Percentiles rank a stretch among this genome's conserved stretches.
phyloP scores from a whole-genome alignment of 2,888 invertebrate species.

The Pteria penguin region DNA sequence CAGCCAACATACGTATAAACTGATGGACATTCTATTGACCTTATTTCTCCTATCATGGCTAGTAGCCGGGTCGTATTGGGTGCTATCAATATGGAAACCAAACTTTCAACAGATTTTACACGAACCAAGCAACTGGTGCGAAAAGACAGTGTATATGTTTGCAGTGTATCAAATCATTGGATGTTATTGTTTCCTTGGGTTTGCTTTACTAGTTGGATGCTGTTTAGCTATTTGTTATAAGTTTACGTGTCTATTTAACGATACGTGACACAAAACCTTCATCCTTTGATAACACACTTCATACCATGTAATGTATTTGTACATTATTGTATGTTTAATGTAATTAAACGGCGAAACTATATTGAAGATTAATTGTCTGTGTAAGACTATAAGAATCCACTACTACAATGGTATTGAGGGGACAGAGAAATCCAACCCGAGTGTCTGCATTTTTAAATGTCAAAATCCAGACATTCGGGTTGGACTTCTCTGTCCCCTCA shows the following conservation, averaged over 20 bases:
- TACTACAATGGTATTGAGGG: too few species aligned
- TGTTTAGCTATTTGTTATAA: constrained; percentile 27
- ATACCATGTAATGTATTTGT: too few species aligned
- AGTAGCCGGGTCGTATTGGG: constrained; percentile 89
- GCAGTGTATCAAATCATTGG: constrained; percentile 87
- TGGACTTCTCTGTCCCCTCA: too few species aligned
- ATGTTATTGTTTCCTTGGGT: constrained; percentile 83
- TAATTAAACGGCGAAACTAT: too few species aligned
- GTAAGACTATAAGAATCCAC: too few species aligned
- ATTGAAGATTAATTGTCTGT: too few species aligned
- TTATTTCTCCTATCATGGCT: constrained; percentile 88
- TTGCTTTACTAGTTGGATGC: constrained; percentile 18
- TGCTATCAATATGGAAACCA: constrained; percentile 88
- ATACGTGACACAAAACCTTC: too few species aligned
- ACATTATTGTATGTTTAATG: too few species aligned
- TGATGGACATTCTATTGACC: constrained; percentile 85
- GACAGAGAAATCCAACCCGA: too few species aligned
- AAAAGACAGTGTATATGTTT: constrained; percentile 88
- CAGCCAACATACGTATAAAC: constrained; percentile 82
- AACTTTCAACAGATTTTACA: constrained; percentile 87
- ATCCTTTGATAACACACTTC: too few species aligned
- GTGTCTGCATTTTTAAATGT: too few species aligned
- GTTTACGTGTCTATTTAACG: neutral
- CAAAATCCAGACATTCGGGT: too few species aligned
- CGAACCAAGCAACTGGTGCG: constrained; percentile 90